A percentile compares a stretch with the other conserved stretches of the same genome.
Evolutionary conservation across 2,888 invertebrate species (phyloP).

Genomic region (Nezara viridula): DNA sequence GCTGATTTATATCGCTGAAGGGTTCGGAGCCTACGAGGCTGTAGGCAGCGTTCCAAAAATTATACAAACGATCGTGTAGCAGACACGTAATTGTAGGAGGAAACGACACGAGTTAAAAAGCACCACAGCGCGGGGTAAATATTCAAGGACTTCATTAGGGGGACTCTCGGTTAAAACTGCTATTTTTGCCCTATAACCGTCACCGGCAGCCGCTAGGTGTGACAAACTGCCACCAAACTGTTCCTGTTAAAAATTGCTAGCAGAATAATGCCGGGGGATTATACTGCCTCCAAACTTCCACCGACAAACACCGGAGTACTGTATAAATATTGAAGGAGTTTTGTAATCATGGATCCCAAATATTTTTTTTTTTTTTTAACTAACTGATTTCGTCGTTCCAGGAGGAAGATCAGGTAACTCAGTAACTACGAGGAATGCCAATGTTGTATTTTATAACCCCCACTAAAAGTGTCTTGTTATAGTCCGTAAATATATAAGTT

Average conservation of each 20-base stretch:
- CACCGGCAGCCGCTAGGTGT: conserved; percentile 41
- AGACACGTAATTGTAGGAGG: conserved; percentile 28
- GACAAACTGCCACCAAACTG: conserved; percentile 40
- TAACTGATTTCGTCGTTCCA: not conserved
- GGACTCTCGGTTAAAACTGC: conserved; percentile 47
- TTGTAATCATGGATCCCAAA: not conserved
- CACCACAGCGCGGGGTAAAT: conserved; percentile 8
- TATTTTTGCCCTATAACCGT: conserved; percentile 55
- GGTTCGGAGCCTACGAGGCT: not conserved
- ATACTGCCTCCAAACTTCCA: conserved; percentile 28
- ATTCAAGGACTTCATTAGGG: conserved; percentile 54
- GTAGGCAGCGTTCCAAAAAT: conserved; percentile 33
- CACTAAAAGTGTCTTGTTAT: too few species aligned
- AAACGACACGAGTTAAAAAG: conserved; percentile 49
- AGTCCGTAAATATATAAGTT: too few species aligned
- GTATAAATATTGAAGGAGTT: conserved; percentile 26
- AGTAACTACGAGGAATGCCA: not conserved
- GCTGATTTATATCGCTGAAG: not conserved
- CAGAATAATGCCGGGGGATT: conserved; percentile 19
- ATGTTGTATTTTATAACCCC: too few species aligned
- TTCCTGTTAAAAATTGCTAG: conserved; percentile 53
- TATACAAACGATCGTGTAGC: conserved; percentile 40
- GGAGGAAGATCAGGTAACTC: not conserved
- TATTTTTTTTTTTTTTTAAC: not conserved
- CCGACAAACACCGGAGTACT: conserved; percentile 22